phyloP scores from a whole-genome alignment of 64 coral and sea anemone species.

The Montipora capricornis region DNA sequence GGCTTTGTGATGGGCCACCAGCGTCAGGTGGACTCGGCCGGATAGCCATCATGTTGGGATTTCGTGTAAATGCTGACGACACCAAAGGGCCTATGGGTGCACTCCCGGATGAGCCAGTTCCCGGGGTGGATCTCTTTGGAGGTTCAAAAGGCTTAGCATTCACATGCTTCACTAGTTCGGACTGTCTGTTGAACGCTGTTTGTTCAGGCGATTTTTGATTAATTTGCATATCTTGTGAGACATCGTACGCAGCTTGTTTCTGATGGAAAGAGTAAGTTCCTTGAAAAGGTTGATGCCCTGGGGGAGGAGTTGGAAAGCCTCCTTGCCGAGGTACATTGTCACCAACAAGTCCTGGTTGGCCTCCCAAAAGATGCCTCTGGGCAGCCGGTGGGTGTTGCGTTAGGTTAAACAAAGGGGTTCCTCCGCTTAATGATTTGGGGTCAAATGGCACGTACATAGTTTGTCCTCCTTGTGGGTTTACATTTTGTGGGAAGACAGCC shows the following conservation, averaged over 20 bases:
- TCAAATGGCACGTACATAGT: conserved; percentile 92
- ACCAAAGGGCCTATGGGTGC: conserved; percentile 58
- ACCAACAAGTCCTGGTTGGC: conserved; percentile 47
- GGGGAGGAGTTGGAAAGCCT: conserved; percentile 27
- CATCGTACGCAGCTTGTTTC: conserved; percentile 71
- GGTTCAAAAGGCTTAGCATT: conserved; percentile 99
- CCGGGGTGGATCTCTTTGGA: conserved; percentile 90
- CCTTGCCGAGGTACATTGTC: conserved; percentile 49
- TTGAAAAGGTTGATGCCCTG: conserved; percentile 72
- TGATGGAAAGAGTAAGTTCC: conserved; percentile 61
- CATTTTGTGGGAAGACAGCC: conserved; percentile 75
- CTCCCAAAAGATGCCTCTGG: conserved; percentile 67
- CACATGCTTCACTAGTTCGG: conserved; percentile 93
- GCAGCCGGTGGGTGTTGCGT: conserved; percentile 74
- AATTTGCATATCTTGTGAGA: conserved; percentile 46
- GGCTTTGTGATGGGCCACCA: conserved; percentile 82
- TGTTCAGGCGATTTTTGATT: conserved; percentile 68
- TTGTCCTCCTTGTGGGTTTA: conserved; percentile 62
- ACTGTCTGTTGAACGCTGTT: conserved; percentile 72
- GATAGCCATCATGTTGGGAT: conserved; percentile 75
- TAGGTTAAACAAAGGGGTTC: conserved; percentile 68
- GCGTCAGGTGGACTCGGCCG: conserved; percentile 70
- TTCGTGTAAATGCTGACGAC: conserved; percentile 63
- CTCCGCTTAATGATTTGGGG: conserved; percentile 63
- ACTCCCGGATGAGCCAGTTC: conserved; percentile 55